Percentiles rank a stretch among this genome's conserved stretches.
Evolutionary conservation across 2,113 vertebrate genomes (phyloP).

Genomic region (Pollachius pollachius): DNA sequence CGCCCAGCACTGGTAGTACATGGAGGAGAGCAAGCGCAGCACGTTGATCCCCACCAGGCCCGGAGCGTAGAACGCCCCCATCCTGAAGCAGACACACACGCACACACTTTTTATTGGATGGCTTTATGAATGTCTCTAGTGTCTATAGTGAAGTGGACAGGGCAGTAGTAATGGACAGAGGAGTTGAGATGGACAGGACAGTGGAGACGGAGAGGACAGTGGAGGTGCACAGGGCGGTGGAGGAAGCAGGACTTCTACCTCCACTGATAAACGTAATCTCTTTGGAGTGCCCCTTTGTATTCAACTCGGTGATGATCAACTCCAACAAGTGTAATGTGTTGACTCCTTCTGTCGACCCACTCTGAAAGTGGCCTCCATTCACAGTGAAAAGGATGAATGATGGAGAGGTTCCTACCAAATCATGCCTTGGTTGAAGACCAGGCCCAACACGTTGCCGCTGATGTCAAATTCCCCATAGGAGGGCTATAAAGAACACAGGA

Average conservation of each 20-base stretch:
- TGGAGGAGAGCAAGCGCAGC: conserved; percentile 92
- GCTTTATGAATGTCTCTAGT: neutral
- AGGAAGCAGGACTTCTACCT: too few relatives aligned
- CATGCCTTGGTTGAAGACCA: conserved; percentile 99
- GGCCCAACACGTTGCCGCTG: conserved; percentile 92
- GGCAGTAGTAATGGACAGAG: too few relatives aligned
- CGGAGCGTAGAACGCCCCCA: conserved; percentile 97
- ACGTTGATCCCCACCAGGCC: conserved; percentile 96
- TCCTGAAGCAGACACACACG: conserved; percentile 64
- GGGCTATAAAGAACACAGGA: conserved; percentile 69
- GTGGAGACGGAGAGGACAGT: neutral
- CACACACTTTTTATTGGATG: neutral
- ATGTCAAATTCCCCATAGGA: conserved; percentile 98
- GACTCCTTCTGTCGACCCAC: too few relatives aligned
- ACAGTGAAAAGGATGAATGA: neutral
- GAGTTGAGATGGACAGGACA: neutral
- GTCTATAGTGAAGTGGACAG: neutral
- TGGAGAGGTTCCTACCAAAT: conserved; percentile 83
- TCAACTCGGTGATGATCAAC: too few relatives aligned
- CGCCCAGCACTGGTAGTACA: conserved; percentile 99
- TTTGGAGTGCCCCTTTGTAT: too few relatives aligned
- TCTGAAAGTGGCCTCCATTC: neutral
- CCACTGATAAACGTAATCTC: too few relatives aligned
- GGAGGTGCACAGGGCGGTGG: neutral
- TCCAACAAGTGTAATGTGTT: too few relatives aligned